Percentiles rank a stretch among this genome's conserved stretches.
phyloP scores from a whole-genome alignment of 2,113 vertebrate species.

The Elephas maximus region DNA sequence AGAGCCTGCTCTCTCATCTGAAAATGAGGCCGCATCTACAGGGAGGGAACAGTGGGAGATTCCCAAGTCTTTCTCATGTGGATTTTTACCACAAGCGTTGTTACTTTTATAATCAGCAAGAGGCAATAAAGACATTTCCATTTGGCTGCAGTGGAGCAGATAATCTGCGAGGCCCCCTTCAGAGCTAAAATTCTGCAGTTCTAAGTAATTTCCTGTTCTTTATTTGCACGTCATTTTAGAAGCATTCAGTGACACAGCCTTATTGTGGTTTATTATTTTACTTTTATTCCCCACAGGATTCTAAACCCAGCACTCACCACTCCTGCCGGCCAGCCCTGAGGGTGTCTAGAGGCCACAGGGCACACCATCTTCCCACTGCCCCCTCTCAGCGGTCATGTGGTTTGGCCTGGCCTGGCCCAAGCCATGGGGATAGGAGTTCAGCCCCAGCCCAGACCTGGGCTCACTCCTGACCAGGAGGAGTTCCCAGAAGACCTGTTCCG shows the following conservation, averaged over 20 bases:
- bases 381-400: not conserved
- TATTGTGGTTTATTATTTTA: not conserved
- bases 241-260: not conserved
- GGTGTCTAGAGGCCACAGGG: not conserved
- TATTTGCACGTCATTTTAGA: not conserved
- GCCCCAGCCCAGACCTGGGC: not conserved
- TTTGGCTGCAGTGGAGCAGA: not conserved
- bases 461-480: not conserved
- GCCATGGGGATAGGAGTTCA: not conserved
- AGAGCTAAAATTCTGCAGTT: not conserved
- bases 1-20: not conserved
- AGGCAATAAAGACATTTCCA: not conserved
- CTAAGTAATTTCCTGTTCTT: not conserved
- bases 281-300: not conserved
- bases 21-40: not conserved
- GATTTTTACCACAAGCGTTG: not conserved
- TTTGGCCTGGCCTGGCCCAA: not conserved
- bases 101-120: constrained; percentile 46
- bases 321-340: not conserved
- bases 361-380: not conserved
- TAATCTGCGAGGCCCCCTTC: not conserved
- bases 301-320: not conserved
- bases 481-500: not conserved
- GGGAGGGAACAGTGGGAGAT: not conserved
- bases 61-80: not conserved